Evolutionary conservation across 2,888 invertebrate species (phyloP), one percentile per base, ranked within the genome.

Genomic region (Amphiduros pacificus): DNA sequence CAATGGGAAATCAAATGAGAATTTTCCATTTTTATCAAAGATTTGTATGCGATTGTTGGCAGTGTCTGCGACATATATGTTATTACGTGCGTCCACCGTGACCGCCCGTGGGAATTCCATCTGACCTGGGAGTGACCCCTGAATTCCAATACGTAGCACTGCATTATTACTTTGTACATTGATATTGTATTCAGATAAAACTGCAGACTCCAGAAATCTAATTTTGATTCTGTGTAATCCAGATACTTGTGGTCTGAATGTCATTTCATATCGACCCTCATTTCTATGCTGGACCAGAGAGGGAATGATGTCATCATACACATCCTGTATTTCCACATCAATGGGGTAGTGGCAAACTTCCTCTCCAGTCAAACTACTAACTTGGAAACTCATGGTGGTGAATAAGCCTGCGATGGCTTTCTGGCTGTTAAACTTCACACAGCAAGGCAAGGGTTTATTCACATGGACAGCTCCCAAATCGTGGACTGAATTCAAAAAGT

Each of bases 111-210:
- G 70, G 53, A 63, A 70, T 49, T 63, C 65, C 48, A 67, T 60
- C 44, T 65, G 55, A 3, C 58, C 63, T 26, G 51, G 54, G 3
- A 44, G 58, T 29, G 27, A 51, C 0, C 64, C 67, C 41, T 61
- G 56, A n/a, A 32, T 48, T 2, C 67, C 69, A 31, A 69, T 58
- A 20, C 29, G 51, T 17, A 27, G 24, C 4, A 69, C 64, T 2
- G 70, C 69, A 49, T 70, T 61, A 51, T 70, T 70, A 55, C 69
- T 70, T 20, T 56, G 62, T 2, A 70, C 67, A 31, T 51, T 56
- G n/a, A 66, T n/a, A 11, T 36, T 53, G 31, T 60, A 51, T 6
- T 61, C 54, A 20, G 56, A 61, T 4, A 40, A 9, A 14, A 70
- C 56, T 5, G 44, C 22, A n/a, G 62, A 61, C 26, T 57, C 63